These are phyloP conservation scores for Danio tinwini DNA, from an alignment of 2,797 vertebrate genomes.

Conservation along the genomic window DNA sequence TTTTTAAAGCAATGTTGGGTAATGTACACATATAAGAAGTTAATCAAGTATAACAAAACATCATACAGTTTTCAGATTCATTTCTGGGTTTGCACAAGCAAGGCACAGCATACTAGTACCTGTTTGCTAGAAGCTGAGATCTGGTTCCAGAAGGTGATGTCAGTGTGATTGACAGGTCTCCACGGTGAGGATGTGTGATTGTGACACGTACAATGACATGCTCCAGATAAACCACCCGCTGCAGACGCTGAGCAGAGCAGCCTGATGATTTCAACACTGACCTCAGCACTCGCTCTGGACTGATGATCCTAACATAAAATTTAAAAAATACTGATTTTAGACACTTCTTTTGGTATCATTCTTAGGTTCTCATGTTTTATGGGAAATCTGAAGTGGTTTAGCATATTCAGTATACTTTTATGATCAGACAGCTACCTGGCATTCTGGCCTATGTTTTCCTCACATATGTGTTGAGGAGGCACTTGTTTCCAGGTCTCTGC, in stretches of 20 bases:
- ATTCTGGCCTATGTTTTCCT: constrained; percentile 84
- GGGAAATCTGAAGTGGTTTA: not conserved
- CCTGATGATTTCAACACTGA: constrained; percentile 85
- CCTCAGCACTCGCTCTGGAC: constrained; percentile 82
- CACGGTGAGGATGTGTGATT: constrained; percentile 86
- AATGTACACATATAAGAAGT: not conserved
- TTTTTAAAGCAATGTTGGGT: no score
- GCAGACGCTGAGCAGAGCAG: constrained; percentile 81
- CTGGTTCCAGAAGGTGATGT: constrained; percentile 90
- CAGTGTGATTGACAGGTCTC: constrained; percentile 91
- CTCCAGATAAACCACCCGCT: constrained; percentile 88
- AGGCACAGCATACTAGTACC: constrained; percentile 73
- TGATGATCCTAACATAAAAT: constrained; percentile 80
- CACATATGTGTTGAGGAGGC: constrained; percentile 89
- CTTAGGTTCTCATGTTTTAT: no score
- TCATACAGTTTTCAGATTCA: not conserved
- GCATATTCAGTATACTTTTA: not conserved
- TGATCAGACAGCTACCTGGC: constrained; percentile 82
- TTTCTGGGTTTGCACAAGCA: constrained; percentile 61
- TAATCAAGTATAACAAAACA: not conserved
- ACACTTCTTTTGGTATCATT: no score
- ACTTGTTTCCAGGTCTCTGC: constrained; percentile 91
- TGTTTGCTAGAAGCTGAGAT: constrained; percentile 90
- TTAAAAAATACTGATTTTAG: not conserved
- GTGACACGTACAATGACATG: constrained; percentile 88